phyloP scores from a whole-genome alignment of 2,113 vertebrate species.

The Phrynosoma blainvillii region DNA sequence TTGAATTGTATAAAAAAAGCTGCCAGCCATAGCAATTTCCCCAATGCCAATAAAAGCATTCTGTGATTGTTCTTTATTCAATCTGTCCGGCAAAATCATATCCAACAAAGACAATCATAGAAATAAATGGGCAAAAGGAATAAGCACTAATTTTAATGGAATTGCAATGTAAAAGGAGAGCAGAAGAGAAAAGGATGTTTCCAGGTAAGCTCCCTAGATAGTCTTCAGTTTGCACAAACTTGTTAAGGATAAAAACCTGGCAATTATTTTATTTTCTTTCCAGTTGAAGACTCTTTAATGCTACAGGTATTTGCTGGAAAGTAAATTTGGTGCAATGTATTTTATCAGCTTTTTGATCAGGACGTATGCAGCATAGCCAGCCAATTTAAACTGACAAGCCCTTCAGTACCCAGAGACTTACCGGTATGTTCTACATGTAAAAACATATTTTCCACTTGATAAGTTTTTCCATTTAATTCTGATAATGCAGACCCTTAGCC shows the following conservation, averaged over 20 bases:
- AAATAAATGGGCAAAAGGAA: neutral
- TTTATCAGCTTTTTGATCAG: neutral
- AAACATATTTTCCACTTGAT: neutral
- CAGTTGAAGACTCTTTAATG: neutral
- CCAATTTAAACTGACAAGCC: neutral
- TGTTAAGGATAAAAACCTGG: neutral
- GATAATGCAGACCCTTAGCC: neutral
- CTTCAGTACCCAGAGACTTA: neutral
- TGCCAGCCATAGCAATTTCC: neutral
- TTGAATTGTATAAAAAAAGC: too few species aligned
- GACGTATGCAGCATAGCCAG: neutral
- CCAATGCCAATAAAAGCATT: neutral
- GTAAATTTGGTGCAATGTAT: neutral
- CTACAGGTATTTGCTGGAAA: neutral
- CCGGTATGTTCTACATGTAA: neutral
- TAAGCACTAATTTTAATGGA: neutral
- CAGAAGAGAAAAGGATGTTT: neutral
- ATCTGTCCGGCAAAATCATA: neutral
- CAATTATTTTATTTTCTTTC: neutral
- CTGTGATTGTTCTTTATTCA: neutral
- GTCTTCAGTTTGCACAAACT: conserved; percentile 9
- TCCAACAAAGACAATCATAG: neutral
- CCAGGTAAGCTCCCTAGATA: neutral
- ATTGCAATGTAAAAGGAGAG: neutral
- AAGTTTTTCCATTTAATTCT: neutral